Evolutionary conservation across 2,113 vertebrate genomes (phyloP), one percentile per base, ranked within the genome.

Genomic region (Sigmodon hispidus): DNA sequence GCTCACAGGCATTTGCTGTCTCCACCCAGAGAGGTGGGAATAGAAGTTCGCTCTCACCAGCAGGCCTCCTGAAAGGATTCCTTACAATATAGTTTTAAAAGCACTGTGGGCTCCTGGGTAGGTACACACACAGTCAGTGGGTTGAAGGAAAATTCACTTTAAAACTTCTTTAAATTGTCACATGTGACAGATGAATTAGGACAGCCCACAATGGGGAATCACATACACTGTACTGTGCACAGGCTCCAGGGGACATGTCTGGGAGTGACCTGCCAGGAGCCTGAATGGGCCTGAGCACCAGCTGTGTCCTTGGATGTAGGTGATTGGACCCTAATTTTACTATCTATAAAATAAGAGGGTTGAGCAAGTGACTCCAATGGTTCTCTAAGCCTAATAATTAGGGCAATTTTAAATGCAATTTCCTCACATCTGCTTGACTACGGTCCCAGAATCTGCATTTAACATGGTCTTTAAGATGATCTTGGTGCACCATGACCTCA

Each of bases 1-100:
- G 96, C 97, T 98, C 98, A 98, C 95, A 93, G 96, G 87, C 85
- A 96, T 73, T 87, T 90, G 81, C 80, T 97, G 84, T 95, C 98
- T 95, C 95, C 73, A 95, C 31, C 89, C 72, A 98, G 89, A 98
- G 91, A 77, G 29, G 31, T 86, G 29, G 55, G 77, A 89, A 87
- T 65, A 0, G 3, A 88, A n/a, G 61, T 65, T 52, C n/a, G 87
- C 59, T 87, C 76, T 19, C 8, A 45, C 5, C 61, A 48, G 31
- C 34, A 34, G 16, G 29, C 26, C 85, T 83, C 84, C 45, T 67
- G 43, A 70, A 94, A 89, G 36, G 52, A 55, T 84, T 48, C 55
- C 17, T 10, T 48, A 36, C 29, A 36, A 29, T 4, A 48, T 10
- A 40, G 34, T 55, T 61, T 95, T 73, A 83, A 77, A 85, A 88